Percentiles rank a stretch among this genome's conserved stretches.
phyloP scores from a whole-genome alignment of 2,888 invertebrate species.

The Orthosia incerta region DNA sequence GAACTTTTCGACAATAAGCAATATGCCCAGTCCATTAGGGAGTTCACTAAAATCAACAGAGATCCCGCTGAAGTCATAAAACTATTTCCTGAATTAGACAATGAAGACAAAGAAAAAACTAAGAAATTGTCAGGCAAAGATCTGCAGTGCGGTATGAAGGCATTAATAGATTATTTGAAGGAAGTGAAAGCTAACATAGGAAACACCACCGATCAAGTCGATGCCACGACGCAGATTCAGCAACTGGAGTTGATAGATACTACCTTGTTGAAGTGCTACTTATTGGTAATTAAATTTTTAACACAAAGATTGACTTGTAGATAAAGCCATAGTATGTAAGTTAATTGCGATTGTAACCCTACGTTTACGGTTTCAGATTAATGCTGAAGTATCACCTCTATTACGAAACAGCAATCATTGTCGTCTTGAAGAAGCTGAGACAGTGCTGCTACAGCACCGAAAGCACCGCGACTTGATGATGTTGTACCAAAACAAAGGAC shows the following conservation, averaged over 20 bases:
- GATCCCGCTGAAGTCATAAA: constrained; percentile 99
- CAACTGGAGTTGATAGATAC: constrained; percentile 98
- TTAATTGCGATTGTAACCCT: not conserved
- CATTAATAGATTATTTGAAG: constrained; percentile 97
- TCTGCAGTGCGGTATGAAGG: constrained; percentile 96
- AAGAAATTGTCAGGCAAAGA: constrained; percentile 95
- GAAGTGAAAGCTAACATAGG: constrained; percentile 92
- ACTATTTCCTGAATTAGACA: constrained; percentile 96
- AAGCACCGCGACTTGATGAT: constrained; percentile 98
- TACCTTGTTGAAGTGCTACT: constrained; percentile 98
- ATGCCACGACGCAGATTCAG: constrained; percentile 70
- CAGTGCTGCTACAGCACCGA: constrained; percentile 95
- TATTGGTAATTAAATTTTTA: constrained; percentile 92
- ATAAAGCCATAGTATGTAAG: not conserved
- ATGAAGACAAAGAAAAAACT: constrained; percentile 67
- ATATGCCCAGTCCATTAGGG: constrained; percentile 97
- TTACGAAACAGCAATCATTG: constrained; percentile 96
- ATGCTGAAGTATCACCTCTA: constrained; percentile 98
- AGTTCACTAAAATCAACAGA: constrained; percentile 96
- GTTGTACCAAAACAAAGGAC: constrained; percentile 98
- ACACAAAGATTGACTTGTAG: not conserved
- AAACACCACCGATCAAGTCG: constrained; percentile 68
- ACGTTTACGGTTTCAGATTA: constrained; percentile 92
- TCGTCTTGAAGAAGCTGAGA: constrained; percentile 98
- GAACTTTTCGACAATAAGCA: constrained; percentile 97